Evolutionary conservation across 2,888 invertebrate species (phyloP).

Genomic region (Trypoxylon attenuatum): DNA sequence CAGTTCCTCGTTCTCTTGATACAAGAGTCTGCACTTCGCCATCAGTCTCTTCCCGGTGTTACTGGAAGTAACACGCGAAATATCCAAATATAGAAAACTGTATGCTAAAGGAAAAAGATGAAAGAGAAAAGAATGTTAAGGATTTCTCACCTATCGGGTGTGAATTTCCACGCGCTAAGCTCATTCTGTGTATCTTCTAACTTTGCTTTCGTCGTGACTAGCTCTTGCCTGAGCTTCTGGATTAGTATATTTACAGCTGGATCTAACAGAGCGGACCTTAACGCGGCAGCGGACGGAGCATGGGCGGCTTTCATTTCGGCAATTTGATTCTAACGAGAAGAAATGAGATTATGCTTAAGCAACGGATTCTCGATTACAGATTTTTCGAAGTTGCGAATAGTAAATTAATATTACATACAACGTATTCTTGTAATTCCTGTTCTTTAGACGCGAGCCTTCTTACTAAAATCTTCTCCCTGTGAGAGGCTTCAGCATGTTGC

Average conservation of each 20-base stretch:
- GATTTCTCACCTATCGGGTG: constrained; percentile 87
- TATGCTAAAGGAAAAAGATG: not conserved
- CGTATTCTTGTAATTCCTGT: constrained; percentile 96
- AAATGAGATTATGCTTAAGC: not conserved
- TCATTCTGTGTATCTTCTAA: constrained; percentile 98
- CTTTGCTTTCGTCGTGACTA: constrained; percentile 91
- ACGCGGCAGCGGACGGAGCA: constrained; percentile 84
- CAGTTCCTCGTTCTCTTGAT: constrained; percentile 98
- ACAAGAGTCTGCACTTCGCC: constrained; percentile 95
- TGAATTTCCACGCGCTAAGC: constrained; percentile 98
- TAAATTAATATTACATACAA: constrained; percentile 80
- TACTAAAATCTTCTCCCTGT: constrained; percentile 93
- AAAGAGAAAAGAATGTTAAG: no score
- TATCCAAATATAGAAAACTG: no score
- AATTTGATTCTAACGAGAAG: constrained; percentile 86
- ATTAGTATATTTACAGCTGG: constrained; percentile 96
- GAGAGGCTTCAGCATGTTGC: constrained; percentile 90
- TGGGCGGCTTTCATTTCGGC: constrained; percentile 93
- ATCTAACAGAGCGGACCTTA: constrained; percentile 91
- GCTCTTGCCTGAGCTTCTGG: constrained; percentile 91
- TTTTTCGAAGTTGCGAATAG: not conserved
- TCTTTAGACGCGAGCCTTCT: constrained; percentile 95
- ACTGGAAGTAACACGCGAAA: constrained; percentile 75
- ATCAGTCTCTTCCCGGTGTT: constrained; percentile 98
- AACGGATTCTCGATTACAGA: not conserved